Conservation (phyloP, 1,140 invertebrate genomes). For the Aricia agestis region DNA sequence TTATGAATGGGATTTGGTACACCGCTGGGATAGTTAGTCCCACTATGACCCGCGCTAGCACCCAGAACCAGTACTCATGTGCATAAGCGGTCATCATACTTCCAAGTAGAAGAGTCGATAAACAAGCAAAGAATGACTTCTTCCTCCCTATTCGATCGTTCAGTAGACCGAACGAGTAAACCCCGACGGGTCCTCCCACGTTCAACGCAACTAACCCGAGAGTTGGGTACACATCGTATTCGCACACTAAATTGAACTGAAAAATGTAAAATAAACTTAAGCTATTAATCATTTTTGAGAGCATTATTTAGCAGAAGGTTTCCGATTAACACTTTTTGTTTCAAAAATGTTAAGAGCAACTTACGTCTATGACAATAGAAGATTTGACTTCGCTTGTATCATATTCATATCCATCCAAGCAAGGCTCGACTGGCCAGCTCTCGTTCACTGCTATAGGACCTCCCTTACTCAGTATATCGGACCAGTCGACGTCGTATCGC, state of each 20-base stretch:
- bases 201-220: constrained; percentile 89
- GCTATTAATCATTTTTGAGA: too few species aligned
- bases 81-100: constrained; percentile 86
- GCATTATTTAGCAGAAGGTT: too few species aligned
- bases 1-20: constrained; percentile 97
- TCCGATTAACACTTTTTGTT: too few species aligned
- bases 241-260: constrained; percentile 91
- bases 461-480: constrained; percentile 69
- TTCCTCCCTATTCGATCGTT: constrained; percentile 90
- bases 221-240: constrained; percentile 89
- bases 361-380: constrained; percentile 89
- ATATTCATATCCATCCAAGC: constrained; percentile 88
- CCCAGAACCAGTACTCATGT: constrained; percentile 88
- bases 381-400: constrained; percentile 81
- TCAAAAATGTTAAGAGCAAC: constrained; percentile 33
- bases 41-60: constrained; percentile 84
- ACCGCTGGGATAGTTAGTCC: constrained; percentile 93
- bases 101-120: constrained; percentile 86
- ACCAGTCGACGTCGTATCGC: constrained; percentile 85
- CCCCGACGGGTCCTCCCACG: constrained; percentile 89
- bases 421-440: constrained; percentile 81
- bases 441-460: constrained; percentile 54
- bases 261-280: constrained; percentile 36
- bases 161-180: constrained; percentile 88
- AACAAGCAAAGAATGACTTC: constrained; percentile 88